Evolutionary conservation across 2,797 vertebrate genomes (phyloP).

Genomic region (Emydoidea blandingii): DNA sequence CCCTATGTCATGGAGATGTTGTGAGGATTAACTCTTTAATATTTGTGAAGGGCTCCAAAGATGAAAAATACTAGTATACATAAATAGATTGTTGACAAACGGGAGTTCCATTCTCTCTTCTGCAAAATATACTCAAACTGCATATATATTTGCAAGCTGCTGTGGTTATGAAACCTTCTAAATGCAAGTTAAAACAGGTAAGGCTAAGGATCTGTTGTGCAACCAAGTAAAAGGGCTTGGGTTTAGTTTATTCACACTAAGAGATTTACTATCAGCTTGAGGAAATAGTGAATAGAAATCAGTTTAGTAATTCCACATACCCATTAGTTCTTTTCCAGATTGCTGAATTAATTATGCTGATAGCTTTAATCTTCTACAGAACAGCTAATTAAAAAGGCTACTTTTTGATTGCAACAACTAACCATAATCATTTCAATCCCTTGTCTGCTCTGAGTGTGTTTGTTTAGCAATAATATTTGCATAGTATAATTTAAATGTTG

Average conservation of each 20-base stretch:
- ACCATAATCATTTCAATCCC: neutral
- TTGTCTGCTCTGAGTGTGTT: slow-evolving; percentile 11
- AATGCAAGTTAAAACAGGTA: neutral
- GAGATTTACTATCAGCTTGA: no score
- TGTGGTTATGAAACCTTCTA: neutral
- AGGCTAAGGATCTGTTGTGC: neutral
- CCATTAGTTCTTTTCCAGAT: neutral
- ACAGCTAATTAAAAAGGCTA: slow-evolving; percentile 19
- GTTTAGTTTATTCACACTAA: neutral
- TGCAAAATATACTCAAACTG: neutral
- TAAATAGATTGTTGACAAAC: neutral
- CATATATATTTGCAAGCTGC: neutral
- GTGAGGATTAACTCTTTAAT: neutral
- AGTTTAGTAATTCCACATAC: neutral
- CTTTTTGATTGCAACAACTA: slow-evolving; percentile 27
- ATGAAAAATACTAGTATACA: neutral
- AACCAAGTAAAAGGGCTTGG: neutral
- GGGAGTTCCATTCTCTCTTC: neutral
- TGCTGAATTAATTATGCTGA: neutral
- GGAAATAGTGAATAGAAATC: neutral
- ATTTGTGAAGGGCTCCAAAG: neutral
- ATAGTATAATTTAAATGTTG: neutral
- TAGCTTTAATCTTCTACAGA: slow-evolving; percentile 16
- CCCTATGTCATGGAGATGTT: neutral
- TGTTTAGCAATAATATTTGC: slow-evolving; percentile 43